A percentile compares a stretch with the other conserved stretches of the same genome.
Evolutionary conservation across 2,113 vertebrate species (phyloP).

Genomic region (Morphnarchus princeps): DNA sequence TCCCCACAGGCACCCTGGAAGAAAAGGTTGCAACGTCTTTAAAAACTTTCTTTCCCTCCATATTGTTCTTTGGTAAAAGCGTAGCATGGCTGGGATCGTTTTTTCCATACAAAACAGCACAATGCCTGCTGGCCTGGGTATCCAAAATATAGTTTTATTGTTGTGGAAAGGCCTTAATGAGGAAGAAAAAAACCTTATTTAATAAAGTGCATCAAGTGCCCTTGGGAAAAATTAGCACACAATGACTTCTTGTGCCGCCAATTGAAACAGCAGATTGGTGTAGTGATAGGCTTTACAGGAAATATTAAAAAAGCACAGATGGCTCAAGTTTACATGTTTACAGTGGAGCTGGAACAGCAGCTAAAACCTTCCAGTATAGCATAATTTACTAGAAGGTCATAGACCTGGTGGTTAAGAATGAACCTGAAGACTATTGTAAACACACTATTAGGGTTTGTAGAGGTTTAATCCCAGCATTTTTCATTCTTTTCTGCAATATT

Average conservation of each 20-base stretch:
- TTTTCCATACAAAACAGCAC: slow-evolving; percentile 34
- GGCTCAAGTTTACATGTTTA: slow-evolving; percentile 69
- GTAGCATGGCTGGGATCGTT: not conserved
- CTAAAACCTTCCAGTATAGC: slow-evolving; percentile 46
- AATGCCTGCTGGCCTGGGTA: slow-evolving; percentile 37
- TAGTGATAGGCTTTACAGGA: slow-evolving; percentile 64
- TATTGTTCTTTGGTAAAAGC: slow-evolving; percentile 36
- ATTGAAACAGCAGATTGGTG: slow-evolving; percentile 55
- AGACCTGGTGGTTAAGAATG: slow-evolving; percentile 49
- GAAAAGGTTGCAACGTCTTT: not conserved
- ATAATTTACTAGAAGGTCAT: slow-evolving; percentile 61
- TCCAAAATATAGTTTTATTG: slow-evolving; percentile 59
- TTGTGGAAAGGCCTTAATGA: slow-evolving; percentile 59
- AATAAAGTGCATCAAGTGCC: slow-evolving; percentile 69
- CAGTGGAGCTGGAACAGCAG: slow-evolving; percentile 60
- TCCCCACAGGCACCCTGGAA: not conserved
- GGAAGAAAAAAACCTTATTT: slow-evolving; percentile 60
- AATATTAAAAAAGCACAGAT: slow-evolving; percentile 73
- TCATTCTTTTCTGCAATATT: slow-evolving; percentile 28
- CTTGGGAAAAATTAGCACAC: slow-evolving; percentile 72
- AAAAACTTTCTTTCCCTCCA: not conserved
- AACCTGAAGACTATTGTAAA: slow-evolving; percentile 51
- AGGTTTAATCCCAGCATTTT: slow-evolving; percentile 10
- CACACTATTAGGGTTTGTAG: slow-evolving; percentile 24
- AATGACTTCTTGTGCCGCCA: slow-evolving; percentile 70